Conservation (phyloP, 2,888 invertebrate species). For the Ernsta delagoae region DNA sequence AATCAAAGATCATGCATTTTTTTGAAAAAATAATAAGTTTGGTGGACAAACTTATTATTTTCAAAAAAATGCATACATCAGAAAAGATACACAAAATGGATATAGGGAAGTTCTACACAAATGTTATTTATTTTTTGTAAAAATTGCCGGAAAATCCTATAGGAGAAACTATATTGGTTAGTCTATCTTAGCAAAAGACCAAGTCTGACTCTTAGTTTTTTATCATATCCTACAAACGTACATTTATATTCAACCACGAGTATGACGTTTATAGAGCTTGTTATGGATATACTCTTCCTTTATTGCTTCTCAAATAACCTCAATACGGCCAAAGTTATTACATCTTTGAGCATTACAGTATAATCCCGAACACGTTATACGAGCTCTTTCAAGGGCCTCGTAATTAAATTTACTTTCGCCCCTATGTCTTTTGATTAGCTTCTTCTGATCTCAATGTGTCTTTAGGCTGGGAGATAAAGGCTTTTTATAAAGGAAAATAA, state of each 20-base stretch:
- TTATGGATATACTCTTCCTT: background rate
- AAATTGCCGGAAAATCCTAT: too few species aligned
- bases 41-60: too few species aligned
- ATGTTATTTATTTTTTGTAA: too few species aligned
- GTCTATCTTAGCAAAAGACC: background rate
- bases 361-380: conserved; percentile 11
- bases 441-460: background rate
- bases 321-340: conserved; percentile 14
- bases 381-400: conserved; percentile 9
- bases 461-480: background rate
- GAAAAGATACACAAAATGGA: too few species aligned
- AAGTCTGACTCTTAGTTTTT: background rate
- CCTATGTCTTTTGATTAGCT: conserved; percentile 14
- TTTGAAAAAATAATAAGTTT: too few species aligned
- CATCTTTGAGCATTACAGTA: conserved; percentile 9
- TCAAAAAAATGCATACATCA: too few species aligned
- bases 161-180: background rate
- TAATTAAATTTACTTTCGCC: conserved; percentile 27
- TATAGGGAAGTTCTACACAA: too few species aligned
- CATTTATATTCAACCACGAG: background rate
- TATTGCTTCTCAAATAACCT: conserved; percentile 8
- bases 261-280: background rate
- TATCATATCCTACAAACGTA: background rate
- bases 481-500: background rate
- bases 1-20: too few species aligned